phyloP scores from a whole-genome alignment of 2,797 vertebrate species.

The Trichosurus vulpecula region DNA sequence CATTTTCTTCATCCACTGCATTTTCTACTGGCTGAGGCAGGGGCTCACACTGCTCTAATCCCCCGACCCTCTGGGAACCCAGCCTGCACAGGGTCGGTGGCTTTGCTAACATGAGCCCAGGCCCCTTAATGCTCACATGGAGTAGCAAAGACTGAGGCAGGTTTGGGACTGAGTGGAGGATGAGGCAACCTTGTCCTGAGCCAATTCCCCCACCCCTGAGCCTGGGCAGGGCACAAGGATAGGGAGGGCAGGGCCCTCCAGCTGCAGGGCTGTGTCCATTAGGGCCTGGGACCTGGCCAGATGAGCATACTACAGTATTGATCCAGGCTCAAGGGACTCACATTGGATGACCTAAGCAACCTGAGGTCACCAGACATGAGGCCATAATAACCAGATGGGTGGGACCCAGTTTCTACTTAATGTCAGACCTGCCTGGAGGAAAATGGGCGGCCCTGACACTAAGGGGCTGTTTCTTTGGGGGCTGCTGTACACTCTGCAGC shows the following conservation, averaged over 20 bases:
- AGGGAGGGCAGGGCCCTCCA: not conserved
- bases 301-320: not conserved
- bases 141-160: not conserved
- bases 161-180: not conserved
- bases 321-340: not conserved
- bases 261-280: constrained; percentile 2
- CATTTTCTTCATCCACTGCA: not conserved
- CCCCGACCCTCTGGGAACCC: not conserved
- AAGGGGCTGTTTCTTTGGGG: not conserved
- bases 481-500: not conserved
- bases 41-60: not conserved
- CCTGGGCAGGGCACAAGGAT: not conserved
- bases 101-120: not conserved
- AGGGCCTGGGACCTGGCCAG: not conserved
- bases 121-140: not conserved
- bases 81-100: not conserved
- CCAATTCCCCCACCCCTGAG: not conserved
- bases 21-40: not conserved
- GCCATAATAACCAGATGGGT: not conserved
- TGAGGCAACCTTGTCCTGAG: not conserved
- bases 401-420: not conserved
- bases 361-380: not conserved
- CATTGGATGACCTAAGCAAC: not conserved
- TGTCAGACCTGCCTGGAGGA: not conserved
- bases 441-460: not conserved